Evolutionary conservation across 2,113 vertebrate genomes (phyloP), one percentile per base, ranked within the genome.

Genomic region (Nanorana parkeri): DNA sequence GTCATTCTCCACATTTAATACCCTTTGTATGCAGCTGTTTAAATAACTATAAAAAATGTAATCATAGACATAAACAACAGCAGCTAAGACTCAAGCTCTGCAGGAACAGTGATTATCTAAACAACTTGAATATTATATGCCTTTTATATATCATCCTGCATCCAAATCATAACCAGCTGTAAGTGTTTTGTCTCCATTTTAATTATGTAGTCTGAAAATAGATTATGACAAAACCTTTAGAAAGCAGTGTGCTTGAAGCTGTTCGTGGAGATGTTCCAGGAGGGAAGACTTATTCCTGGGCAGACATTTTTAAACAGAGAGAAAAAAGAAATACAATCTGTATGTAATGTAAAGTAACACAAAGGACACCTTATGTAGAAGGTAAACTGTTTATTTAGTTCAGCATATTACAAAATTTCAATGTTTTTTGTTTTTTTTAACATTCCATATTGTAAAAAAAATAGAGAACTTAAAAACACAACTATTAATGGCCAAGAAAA

Each of bases 111-210:
- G 52, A 79, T 68, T 79, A 68, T 60, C 65, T 79, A 79, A 79
- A 79, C 77, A 79, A 79, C 77, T 68, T 79, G 77, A 79, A 68
- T 69, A 79, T 79, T 60, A 79, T 67, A 78, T 79, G 77, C 77
- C 65, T 79, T 79, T 79, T 79, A 68, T 68, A 79, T 68, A 68
- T 68, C 77, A 79, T 69, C 65, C 66, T 79, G 77, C 77, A 79
- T 55, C 47, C 41, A 69, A 68, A 68, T 56, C 26, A 36, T 69
- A 79, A 56, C 65, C 77, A 79, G 77, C 77, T 79, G 66, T 68
- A 72, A 55, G 23, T 28, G 24, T 23, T 72, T 55, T 55, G 36
- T 54, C 51, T 68, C 65, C 66, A 68, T 79, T 69, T 79, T 79
- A 79, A 79, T 79, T 68, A 79, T 79, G 54, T 79, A 79, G 26